Base-by-base conservation (phyloP, 2,888 invertebrate species). In the Eupsilia transversa region DNA sequence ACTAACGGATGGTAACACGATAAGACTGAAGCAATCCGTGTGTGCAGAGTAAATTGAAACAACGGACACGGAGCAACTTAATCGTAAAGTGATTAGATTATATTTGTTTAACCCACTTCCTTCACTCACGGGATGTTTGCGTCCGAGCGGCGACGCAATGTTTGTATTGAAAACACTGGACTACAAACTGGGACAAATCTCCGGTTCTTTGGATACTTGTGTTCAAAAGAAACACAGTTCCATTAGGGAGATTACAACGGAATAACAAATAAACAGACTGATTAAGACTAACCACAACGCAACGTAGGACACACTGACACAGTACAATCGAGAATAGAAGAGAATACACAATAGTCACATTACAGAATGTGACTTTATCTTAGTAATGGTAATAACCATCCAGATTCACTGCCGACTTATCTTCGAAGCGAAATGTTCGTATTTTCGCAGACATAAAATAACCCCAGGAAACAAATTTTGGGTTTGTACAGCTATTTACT, bases 71-170 rank as follows among this genome's bases (percentile, higher is more conserved):
- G 73, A 80, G 88, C 88, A 88, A 89, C 83, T 89, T 89, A 90
- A 91, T 90, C 89, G 86, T 84, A 74, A 85, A 87, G 87, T 87
- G 89, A 93, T 92, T 88, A 91, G 90, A 91, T 91, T 92, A 90
- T 92, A 93, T 93, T 93, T 91, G 90, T 90, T 91, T 93, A 93
- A 89, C 93, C 92, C 86, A 92, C 86, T 94, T 94, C 91, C 91
- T 92, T 89, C 88, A 86, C 86, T 88, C 86, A 90, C 92, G 93
- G 94, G 94, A 95, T 94, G 95, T 95, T 95, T 95, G 92, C 91
- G 91, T 90, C 89, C 87, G 82, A 89, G 86, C 87, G 88, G 85
- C 89, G 82, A 88, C 87, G 91, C 91, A 92, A 93, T 94, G 93
- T 94, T 94, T 94, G 91, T 89, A 91, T 93, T 93, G 91, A 93